Conservation (phyloP, 2,888 invertebrate species). For the Phyllotreta striolata region DNA sequence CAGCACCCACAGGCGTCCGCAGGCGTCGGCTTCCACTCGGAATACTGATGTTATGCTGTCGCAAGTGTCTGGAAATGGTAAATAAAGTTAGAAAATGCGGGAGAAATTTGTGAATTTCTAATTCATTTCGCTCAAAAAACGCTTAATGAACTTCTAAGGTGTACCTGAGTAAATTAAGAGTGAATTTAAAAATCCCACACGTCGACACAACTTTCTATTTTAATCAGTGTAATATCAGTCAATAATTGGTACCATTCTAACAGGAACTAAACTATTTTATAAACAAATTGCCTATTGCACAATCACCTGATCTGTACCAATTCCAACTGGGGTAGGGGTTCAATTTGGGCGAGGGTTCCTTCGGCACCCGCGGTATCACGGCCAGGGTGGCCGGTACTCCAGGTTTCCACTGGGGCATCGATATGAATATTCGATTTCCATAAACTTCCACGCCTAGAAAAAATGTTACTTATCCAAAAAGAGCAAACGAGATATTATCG, state of each 20-base stretch:
- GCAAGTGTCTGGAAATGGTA: constrained; percentile 71
- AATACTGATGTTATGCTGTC: constrained; percentile 79
- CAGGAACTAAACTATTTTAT: too few species aligned
- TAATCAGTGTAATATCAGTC: too few species aligned
- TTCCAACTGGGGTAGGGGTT: constrained; percentile 80
- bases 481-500: background rate
- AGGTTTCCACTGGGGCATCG: constrained; percentile 78
- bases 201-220: too few species aligned
- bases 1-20: constrained; percentile 80
- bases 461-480: constrained; percentile 10
- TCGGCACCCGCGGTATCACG: constrained; percentile 69
- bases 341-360: constrained; percentile 67
- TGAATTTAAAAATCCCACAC: too few species aligned
- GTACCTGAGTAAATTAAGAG: too few species aligned
- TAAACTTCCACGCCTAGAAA: constrained; percentile 74
- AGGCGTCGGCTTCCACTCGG: constrained; percentile 75
- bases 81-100: too few species aligned
- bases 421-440: constrained; percentile 74
- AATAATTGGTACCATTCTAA: too few species aligned
- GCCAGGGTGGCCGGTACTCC: constrained; percentile 80
- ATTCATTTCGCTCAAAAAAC: too few species aligned
- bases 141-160: too few species aligned
- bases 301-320: constrained; percentile 67
- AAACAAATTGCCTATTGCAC: too few species aligned
- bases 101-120: too few species aligned